Conservation (phyloP, 1,140 invertebrate species). For the Drosophila rufa region DNA sequence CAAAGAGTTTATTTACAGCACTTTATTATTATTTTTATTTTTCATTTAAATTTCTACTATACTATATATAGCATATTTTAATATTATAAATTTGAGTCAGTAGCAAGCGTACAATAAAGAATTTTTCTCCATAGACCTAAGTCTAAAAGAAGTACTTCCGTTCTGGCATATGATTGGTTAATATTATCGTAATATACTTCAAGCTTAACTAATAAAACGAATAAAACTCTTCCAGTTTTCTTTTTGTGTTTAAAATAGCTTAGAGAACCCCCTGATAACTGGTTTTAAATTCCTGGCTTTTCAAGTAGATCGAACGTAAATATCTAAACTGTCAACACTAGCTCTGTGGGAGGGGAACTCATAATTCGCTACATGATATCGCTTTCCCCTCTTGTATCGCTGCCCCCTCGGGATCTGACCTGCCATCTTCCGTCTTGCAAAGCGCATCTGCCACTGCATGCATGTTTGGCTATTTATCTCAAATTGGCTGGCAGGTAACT, state of each 20-base stretch:
- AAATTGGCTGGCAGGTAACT: slow-evolving; percentile 67
- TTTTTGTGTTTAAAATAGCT: too few relatives aligned
- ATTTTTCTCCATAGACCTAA: too few relatives aligned
- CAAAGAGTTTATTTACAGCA: too few relatives aligned
- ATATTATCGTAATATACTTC: neutral
- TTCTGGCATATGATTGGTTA: too few relatives aligned
- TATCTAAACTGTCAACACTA: neutral
- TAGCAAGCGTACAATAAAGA: too few relatives aligned
- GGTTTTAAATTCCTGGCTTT: neutral
- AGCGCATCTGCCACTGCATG: slow-evolving; percentile 71
- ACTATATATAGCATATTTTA: too few relatives aligned
- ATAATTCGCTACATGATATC: slow-evolving; percentile 71
- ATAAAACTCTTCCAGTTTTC: neutral
- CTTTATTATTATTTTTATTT: too few relatives aligned
- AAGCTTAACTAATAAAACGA: neutral
- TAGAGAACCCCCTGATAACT: neutral
- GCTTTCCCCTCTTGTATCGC: slow-evolving; percentile 13
- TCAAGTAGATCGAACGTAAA: neutral
- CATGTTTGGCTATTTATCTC: slow-evolving; percentile 71
- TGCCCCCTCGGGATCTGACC: slow-evolving; percentile 1
- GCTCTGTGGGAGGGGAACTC: slow-evolving; percentile 39
- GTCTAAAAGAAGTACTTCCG: too few relatives aligned
- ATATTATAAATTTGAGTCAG: too few relatives aligned
- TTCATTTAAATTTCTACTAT: too few relatives aligned
- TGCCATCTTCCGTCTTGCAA: slow-evolving; percentile 69